Percentiles rank a stretch among this genome's conserved stretches.
Evolutionary conservation across 2,888 invertebrate species (phyloP).

Genomic region (Lepidocyrtoides sp.): DNA sequence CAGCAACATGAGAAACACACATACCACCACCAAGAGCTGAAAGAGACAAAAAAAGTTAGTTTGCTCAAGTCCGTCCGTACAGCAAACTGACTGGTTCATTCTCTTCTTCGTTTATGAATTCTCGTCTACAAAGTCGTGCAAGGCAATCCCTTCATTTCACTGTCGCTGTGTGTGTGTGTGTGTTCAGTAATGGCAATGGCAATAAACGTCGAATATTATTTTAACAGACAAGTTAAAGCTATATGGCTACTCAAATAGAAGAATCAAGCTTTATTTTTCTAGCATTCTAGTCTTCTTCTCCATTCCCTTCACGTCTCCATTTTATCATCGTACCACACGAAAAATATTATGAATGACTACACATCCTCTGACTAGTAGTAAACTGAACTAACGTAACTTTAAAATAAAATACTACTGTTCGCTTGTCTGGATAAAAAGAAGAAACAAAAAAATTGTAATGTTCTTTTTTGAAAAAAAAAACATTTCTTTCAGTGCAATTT

Average conservation of each 20-base stretch:
- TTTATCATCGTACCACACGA: not conserved
- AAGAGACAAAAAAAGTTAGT: not conserved
- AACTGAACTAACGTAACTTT: no score
- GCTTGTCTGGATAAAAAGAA: no score
- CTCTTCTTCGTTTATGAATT: no score
- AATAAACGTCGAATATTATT: not conserved
- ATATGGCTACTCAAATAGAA: not conserved
- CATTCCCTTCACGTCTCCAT: slow-evolving; percentile 21
- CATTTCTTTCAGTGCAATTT: no score
- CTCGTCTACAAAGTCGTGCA: no score
- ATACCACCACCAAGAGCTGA: not conserved
- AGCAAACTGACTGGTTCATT: no score
- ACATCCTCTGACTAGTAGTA: no score
- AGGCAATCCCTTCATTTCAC: slow-evolving; percentile 23
- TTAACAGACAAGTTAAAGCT: slow-evolving; percentile 33
- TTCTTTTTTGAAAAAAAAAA: no score
- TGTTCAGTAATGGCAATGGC: no score
- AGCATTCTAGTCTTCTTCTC: not conserved
- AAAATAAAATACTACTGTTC: no score
- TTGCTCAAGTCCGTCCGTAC: not conserved
- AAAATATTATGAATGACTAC: slow-evolving; percentile 39
- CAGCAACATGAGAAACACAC: not conserved
- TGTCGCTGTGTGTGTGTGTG: no score
- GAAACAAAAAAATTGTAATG: no score
- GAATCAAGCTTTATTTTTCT: not conserved